Percentiles rank a stretch among this genome's conserved stretches.
Evolutionary conservation across 2,113 vertebrate genomes (phyloP).

Genomic region (Odocoileus hemionus): DNA sequence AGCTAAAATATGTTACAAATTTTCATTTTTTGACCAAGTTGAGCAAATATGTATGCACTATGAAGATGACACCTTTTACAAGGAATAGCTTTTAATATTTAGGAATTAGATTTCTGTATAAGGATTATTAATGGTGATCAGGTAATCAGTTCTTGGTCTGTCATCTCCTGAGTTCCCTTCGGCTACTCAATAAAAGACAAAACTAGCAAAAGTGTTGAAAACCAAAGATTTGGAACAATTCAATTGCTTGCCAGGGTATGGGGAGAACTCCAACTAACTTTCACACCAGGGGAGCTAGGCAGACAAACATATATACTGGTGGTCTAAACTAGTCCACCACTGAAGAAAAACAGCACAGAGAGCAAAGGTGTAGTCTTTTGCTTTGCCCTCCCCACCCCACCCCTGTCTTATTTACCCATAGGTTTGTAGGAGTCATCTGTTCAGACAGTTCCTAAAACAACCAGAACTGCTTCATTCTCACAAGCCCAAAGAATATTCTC

Average conservation of each 20-base stretch:
- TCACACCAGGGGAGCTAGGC: not conserved
- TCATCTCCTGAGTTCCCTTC: not conserved
- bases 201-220: not conserved
- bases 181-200: not conserved
- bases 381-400: not conserved
- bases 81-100: not conserved
- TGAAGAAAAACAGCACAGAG: not conserved
- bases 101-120: not conserved
- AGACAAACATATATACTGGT: not conserved
- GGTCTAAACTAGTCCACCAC: not conserved
- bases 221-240: not conserved
- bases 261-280: not conserved
- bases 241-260: not conserved
- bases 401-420: not conserved
- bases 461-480: not conserved
- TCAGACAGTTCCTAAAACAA: not conserved
- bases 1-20: not conserved
- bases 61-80: not conserved
- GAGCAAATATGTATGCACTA: not conserved
- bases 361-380: not conserved
- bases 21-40: not conserved
- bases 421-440: not conserved
- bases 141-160: not conserved
- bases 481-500: not conserved
- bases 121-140: not conserved